Base-by-base conservation (phyloP, 1,140 invertebrate species). In the Aphaenogaster floridana region DNA sequence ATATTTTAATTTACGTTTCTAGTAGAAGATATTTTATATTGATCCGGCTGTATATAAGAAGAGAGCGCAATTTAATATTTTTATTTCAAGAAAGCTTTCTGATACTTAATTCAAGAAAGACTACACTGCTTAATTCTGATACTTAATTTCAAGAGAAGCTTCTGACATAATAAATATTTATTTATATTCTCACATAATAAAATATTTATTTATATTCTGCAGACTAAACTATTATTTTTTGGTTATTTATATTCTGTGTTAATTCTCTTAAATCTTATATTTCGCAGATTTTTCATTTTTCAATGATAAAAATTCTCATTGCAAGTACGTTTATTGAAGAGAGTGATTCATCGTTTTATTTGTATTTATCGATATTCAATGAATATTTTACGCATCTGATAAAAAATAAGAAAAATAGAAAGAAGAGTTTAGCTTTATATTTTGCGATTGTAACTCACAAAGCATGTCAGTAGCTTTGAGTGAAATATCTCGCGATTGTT, bases 401-500 rank as follows among this genome's bases (percentile, higher is more conserved):
- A 79, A 9, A 83, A 39, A 72, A 28, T 68, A 28, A 28, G 15
- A 42, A 15, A 39, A 57, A 34, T 34, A 9, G 1, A 42, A 54
- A 34, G 28, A 39, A 57, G 28, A 39, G 15, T 48, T 15, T 45
- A 72, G 6, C 13, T 61, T 83, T 48, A 54, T n/a, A 48, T 42
- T 9, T 48, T 13, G 54, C 7, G 42, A 36, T 36, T 68, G 21
- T 50, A 68, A 80, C 42, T 71, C 3, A n/a, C 50, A 61, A 76
- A 76, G 17, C 42, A 48, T 9, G 5, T 59, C 61, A 21, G 21
- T 45, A n/a, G 15, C 13, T 79, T 66, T 64, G n/a, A 66, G 15
- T 36, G 61, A 66, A 66, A n/a, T 59, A 59, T 45, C 50, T 8
- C 0, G 28, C 13, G 21, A 87, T 54, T 89, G 83, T 88, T 91